A percentile compares a stretch with the other conserved stretches of the same genome.
These are phyloP conservation scores for Sycobia sp. DNA, from an alignment of 1,140 invertebrate species.

Conservation along the genomic window DNA sequence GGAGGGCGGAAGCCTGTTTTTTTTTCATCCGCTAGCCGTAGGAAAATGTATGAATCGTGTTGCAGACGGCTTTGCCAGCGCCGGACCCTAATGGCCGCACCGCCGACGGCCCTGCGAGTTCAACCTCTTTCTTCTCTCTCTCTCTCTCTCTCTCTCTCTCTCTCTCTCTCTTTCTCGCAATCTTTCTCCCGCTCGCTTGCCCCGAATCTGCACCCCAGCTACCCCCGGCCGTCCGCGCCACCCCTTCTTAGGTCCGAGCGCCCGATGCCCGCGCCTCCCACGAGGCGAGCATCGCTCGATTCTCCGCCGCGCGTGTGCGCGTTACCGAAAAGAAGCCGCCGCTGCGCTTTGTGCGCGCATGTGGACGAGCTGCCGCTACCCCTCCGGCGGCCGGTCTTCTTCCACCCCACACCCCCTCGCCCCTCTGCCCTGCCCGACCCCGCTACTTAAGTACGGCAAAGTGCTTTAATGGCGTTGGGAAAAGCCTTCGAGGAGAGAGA, in stretches of 20 bases:
- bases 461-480: conserved; percentile 36
- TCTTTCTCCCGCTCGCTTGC: conserved; percentile 55
- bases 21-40: conserved; percentile 59
- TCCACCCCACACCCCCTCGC: neutral
- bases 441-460: conserved; percentile 35
- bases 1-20: conserved; percentile 50
- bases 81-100: conserved; percentile 56
- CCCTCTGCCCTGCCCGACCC: neutral
- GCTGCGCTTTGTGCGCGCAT: neutral
- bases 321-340: conserved; percentile 43
- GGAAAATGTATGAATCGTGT: conserved; percentile 64
- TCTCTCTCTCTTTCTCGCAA: conserved; percentile 41
- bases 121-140: conserved; percentile 1
- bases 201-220: conserved; percentile 26
- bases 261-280: too few relatives aligned
- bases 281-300: conserved; percentile 34
- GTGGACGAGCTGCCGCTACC: neutral
- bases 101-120: conserved; percentile 37
- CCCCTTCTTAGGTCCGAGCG: too few relatives aligned
- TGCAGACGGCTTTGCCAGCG: conserved; percentile 56
- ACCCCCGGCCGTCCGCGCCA: too few relatives aligned
- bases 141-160: conserved; percentile 11
- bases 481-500: conserved; percentile 31
- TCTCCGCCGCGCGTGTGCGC: conserved; percentile 48
- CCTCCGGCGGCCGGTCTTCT: neutral